Percentiles rank a stretch among this genome's conserved stretches.
These are phyloP conservation scores for Gnathonemus longibarbis DNA, from an alignment of 2,113 vertebrate genomes.

Conservation along the genomic window DNA sequence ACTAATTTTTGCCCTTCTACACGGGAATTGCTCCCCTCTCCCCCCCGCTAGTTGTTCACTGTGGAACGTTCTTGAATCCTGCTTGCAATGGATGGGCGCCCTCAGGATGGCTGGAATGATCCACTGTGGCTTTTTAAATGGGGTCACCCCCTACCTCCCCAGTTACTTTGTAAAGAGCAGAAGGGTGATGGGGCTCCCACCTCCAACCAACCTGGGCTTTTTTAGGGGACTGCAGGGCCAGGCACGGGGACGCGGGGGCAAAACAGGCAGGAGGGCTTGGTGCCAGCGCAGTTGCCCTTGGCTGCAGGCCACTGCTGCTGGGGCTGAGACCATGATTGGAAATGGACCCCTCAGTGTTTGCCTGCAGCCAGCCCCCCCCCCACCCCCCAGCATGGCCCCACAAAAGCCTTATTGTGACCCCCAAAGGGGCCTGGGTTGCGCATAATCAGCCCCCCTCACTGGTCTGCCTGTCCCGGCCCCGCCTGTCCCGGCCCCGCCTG, in stretches of 20 bases:
- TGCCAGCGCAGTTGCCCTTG: background rate
- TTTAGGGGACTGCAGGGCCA: background rate
- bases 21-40: background rate
- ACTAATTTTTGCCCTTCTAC: background rate
- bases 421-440: background rate
- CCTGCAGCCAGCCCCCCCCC: background rate
- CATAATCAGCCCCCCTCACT: constrained; percentile 5
- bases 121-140: background rate
- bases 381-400: constrained; percentile 9
- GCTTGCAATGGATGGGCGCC: background rate
- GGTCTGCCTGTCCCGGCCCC: too few relatives aligned
- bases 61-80: background rate
- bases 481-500: too few relatives aligned
- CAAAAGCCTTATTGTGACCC: constrained; percentile 27
- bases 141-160: background rate
- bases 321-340: background rate
- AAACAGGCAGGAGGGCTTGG: background rate
- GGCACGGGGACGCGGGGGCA: background rate
- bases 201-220: background rate
- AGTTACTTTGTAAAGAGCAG: background rate
- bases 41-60: background rate
- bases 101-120: background rate
- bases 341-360: constrained; percentile 22
- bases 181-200: background rate
- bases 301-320: background rate